A percentile compares a stretch with the other conserved stretches of the same genome.
These are phyloP conservation scores for Erythrolamprus reginae DNA, from an alignment of 2,113 vertebrate genomes.

Conservation along the genomic window DNA sequence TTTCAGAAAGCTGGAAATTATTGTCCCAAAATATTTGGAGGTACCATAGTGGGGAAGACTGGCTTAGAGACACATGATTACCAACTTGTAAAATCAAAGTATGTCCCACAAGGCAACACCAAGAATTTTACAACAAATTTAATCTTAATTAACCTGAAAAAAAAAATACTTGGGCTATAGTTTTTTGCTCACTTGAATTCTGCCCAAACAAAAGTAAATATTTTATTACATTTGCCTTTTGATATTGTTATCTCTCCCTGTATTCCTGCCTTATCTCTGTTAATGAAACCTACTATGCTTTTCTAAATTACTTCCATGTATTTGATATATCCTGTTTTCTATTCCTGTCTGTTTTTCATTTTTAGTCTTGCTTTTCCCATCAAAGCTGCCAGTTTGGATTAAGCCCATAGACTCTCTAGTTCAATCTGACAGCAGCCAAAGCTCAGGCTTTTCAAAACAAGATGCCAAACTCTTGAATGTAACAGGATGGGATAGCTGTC, in stretches of 20 bases:
- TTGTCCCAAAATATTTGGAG: background rate
- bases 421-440: slow-evolving; percentile 11
- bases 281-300: background rate
- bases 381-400: slow-evolving; percentile 8
- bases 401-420: background rate
- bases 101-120: background rate
- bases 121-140: background rate
- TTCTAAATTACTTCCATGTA: background rate
- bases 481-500: background rate
- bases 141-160: background rate
- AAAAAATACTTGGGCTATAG: background rate
- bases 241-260: background rate
- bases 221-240: background rate
- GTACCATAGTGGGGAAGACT: background rate
- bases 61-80: background rate
- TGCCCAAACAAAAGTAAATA: background rate
- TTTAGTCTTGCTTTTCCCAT: background rate
- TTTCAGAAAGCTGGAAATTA: background rate
- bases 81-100: background rate
- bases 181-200: background rate
- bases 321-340: background rate
- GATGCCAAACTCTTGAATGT: slow-evolving; percentile 2
- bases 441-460: background rate
- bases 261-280: background rate
- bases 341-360: slow-evolving; percentile 1